Conservation (phyloP, 1,140 invertebrate species). For the Lepidurus arcticus region DNA sequence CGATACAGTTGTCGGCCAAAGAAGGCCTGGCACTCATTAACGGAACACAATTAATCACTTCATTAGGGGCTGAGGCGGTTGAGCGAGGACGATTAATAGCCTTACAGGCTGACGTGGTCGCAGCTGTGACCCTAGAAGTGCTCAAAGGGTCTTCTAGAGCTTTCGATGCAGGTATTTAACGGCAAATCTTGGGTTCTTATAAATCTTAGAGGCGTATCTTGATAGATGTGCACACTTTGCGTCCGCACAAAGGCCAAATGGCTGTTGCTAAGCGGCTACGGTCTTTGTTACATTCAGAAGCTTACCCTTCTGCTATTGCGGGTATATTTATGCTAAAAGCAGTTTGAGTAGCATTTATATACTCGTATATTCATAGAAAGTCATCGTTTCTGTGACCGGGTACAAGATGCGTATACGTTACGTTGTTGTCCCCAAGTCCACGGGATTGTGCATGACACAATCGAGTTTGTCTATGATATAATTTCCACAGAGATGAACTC, state of each 20-base stretch:
- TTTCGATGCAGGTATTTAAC: constrained; percentile 57
- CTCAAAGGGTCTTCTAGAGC: constrained; percentile 65
- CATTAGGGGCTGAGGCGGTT: constrained; percentile 62
- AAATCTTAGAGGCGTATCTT: constrained; percentile 33
- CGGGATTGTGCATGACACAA: constrained; percentile 64
- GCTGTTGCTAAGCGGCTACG: constrained; percentile 57
- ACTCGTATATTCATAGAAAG: constrained; percentile 49
- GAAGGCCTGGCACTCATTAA: constrained; percentile 69
- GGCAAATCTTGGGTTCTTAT: neutral
- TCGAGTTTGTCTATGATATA: constrained; percentile 59
- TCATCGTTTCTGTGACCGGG: constrained; percentile 62
- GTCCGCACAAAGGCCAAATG: constrained; percentile 63
- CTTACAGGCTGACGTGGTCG: constrained; percentile 64
- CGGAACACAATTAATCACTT: constrained; percentile 67
- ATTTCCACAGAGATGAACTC: constrained; percentile 65
- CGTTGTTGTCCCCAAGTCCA: constrained; percentile 64
- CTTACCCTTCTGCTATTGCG: constrained; percentile 63
- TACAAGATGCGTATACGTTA: constrained; percentile 69
- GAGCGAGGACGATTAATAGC: constrained; percentile 58
- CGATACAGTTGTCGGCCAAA: constrained; percentile 59
- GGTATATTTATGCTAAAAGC: constrained; percentile 44
- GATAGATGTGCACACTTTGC: constrained; percentile 58
- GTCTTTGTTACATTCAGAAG: constrained; percentile 61
- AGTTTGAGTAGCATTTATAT: constrained; percentile 13
- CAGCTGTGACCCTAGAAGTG: constrained; percentile 63